phyloP scores from a whole-genome alignment of 2,797 vertebrate species.

The Poeciliopsis gracilis region DNA sequence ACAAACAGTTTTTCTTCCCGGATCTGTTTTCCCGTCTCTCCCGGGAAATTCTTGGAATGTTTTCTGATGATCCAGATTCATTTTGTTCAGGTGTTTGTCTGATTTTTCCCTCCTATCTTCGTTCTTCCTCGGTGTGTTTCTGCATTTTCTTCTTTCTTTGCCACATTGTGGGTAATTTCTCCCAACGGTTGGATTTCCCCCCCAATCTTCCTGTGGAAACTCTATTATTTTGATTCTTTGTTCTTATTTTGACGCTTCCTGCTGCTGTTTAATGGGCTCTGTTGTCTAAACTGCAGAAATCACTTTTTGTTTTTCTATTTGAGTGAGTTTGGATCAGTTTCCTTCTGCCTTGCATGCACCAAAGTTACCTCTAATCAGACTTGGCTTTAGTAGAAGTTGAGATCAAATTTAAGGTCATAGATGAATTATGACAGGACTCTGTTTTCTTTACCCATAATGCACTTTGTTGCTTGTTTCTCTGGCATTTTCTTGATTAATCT shows the following conservation, averaged over 20 bases:
- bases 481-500: background rate
- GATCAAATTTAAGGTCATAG: background rate
- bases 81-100: constrained; percentile 1
- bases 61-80: constrained; percentile 4
- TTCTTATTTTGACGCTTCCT: background rate
- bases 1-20: background rate
- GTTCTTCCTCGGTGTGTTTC: background rate
- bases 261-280: background rate
- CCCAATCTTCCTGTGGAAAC: background rate
- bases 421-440: too few species aligned
- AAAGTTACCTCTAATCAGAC: background rate
- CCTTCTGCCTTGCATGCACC: background rate
- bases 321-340: background rate
- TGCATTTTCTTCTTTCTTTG: background rate
- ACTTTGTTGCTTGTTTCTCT: background rate
- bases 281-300: background rate
- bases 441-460: too few species aligned
- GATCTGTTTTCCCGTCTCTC: background rate
- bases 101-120: background rate
- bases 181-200: background rate
- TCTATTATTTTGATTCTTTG: background rate
- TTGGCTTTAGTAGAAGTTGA: background rate
- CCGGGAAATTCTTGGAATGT: background rate
- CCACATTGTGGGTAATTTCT: background rate
- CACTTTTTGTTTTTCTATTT: background rate